These are phyloP conservation scores for Climacteris rufus DNA, from an alignment of 2,113 vertebrate species.

Conservation along the genomic window DNA sequence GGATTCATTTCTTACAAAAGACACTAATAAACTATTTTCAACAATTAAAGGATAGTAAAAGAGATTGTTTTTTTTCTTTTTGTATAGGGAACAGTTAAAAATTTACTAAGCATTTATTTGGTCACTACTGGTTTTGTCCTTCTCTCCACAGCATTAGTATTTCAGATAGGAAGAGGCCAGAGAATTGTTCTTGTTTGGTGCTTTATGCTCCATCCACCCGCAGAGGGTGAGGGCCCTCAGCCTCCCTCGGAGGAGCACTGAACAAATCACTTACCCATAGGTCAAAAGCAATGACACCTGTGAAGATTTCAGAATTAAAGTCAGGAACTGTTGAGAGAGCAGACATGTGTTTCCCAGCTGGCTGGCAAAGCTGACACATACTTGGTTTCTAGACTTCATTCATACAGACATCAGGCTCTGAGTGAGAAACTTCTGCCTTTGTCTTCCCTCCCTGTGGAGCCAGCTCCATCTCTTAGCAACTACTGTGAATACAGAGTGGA, in stretches of 20 bases:
- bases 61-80: neutral
- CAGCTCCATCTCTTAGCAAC: neutral
- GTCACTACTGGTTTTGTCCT: neutral
- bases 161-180: neutral
- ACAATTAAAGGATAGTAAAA: neutral
- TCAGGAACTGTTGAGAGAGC: accelerated
- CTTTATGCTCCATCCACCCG: neutral
- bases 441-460: neutral
- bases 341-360: neutral
- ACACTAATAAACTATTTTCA: neutral
- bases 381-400: neutral
- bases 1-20: neutral
- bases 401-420: neutral
- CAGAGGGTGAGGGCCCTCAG: neutral
- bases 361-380: neutral
- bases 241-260: neutral
- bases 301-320: neutral
- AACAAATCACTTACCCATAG: neutral
- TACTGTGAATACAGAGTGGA: accelerated
- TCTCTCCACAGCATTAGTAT: neutral
- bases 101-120: neutral
- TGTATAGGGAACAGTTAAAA: neutral
- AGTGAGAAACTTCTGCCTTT: neutral
- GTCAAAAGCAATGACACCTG: neutral
- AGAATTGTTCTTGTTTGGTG: neutral